phyloP scores from a whole-genome alignment of 2,113 vertebrate genomes.

The Ptyas mucosa region DNA sequence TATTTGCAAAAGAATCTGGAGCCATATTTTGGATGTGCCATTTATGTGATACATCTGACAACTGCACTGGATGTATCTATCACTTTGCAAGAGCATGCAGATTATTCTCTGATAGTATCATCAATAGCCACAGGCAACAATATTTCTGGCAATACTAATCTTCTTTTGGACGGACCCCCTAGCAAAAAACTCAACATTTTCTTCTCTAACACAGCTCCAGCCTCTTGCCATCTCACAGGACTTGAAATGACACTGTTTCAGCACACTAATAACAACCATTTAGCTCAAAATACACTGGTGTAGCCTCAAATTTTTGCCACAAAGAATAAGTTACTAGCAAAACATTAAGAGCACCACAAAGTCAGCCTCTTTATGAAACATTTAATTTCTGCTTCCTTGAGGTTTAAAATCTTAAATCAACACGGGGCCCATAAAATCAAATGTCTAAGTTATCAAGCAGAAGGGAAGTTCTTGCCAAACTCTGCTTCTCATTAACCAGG shows the following conservation, averaged over 20 bases:
- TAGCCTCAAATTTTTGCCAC: neutral
- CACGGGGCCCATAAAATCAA: constrained; percentile 42
- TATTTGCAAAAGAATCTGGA: neutral
- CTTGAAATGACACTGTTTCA: neutral
- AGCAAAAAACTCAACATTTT: neutral
- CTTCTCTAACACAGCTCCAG: neutral
- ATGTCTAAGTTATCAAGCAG: constrained; percentile 26
- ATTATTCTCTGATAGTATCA: neutral
- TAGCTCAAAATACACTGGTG: neutral
- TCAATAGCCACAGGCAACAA: neutral
- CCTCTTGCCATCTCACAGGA: neutral
- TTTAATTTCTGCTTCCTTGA: constrained; percentile 12
- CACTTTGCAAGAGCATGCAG: neutral
- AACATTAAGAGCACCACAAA: neutral
- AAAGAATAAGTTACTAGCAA: neutral
- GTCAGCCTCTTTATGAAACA: neutral
- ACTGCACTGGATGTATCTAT: neutral
- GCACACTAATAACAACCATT: neutral
- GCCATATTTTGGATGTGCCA: neutral
- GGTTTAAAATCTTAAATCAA: constrained; percentile 39
- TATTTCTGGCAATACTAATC: neutral
- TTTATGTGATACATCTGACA: neutral
- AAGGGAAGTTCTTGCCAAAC: constrained; percentile 42
- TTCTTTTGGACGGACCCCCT: neutral
- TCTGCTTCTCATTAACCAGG: constrained; percentile 29